Evolutionary conservation across 2,797 vertebrate species (phyloP).

Genomic region (Sparus aurata): DNA sequence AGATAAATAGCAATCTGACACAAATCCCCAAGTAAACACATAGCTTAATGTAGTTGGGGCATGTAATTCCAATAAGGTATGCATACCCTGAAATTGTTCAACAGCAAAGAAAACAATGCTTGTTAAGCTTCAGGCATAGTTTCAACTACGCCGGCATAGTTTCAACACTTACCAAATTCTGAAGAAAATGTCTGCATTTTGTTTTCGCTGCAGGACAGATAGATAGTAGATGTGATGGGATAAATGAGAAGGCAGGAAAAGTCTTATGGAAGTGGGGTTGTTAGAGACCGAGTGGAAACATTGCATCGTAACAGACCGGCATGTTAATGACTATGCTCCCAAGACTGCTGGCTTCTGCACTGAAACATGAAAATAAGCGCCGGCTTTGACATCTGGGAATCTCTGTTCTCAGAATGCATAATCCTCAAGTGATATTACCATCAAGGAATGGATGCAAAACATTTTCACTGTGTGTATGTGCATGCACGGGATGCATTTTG

Average conservation of each 20-base stretch:
- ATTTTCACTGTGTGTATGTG: slow-evolving; percentile 28
- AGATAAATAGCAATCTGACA: slow-evolving; percentile 63
- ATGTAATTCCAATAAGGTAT: slow-evolving; percentile 43
- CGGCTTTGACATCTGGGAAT: slow-evolving; percentile 75
- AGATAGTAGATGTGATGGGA: slow-evolving; percentile 25
- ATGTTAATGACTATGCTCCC: slow-evolving; percentile 72
- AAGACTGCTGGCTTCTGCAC: slow-evolving; percentile 58
- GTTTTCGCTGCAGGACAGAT: slow-evolving; percentile 6
- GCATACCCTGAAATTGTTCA: slow-evolving; percentile 20
- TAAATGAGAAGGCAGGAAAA: slow-evolving; percentile 17
- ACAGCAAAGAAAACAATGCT: slow-evolving; percentile 50
- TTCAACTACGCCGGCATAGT: slow-evolving; percentile 12
- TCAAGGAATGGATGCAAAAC: slow-evolving; percentile 71
- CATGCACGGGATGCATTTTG: slow-evolving; percentile 32
- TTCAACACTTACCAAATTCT: slow-evolving; percentile 8
- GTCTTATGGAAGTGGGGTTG: slow-evolving; percentile 15
- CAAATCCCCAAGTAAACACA: slow-evolving; percentile 65
- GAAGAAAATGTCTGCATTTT: slow-evolving; percentile 6
- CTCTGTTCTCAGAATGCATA: slow-evolving; percentile 70
- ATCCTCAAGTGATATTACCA: slow-evolving; percentile 76
- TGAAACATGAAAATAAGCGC: slow-evolving; percentile 72
- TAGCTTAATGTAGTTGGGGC: slow-evolving; percentile 40
- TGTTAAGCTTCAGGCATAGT: slow-evolving; percentile 30
- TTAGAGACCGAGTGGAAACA: slow-evolving; percentile 33
- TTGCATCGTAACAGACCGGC: slow-evolving; percentile 50